phyloP scores from a whole-genome alignment of 2,888 invertebrate genomes.

The Athalia circularis region DNA sequence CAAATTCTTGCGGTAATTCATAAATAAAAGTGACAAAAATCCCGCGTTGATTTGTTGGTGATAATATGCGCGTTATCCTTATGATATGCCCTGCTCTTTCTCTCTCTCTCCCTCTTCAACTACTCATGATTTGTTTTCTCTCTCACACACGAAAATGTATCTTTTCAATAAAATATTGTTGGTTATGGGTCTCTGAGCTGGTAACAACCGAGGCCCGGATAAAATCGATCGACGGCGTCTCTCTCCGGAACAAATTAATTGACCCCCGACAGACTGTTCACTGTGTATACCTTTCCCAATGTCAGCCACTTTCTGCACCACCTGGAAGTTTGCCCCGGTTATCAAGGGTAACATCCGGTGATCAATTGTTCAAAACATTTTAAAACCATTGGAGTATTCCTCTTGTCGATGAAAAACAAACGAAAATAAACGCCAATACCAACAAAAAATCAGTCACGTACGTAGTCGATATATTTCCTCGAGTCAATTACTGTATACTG shows the following conservation, averaged over 20 bases:
- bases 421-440: too few relatives aligned
- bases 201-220: constrained; percentile 33
- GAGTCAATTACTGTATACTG: too few relatives aligned
- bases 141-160: constrained; percentile 14
- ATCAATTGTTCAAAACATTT: constrained; percentile 3
- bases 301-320: constrained; percentile 14
- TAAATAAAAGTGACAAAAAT: too few relatives aligned
- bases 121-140: too few relatives aligned
- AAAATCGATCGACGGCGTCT: constrained; percentile 29
- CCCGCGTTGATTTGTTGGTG: too few relatives aligned
- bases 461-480: too few relatives aligned
- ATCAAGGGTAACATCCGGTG: background rate
- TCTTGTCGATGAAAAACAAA: too few relatives aligned
- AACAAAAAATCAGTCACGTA: too few relatives aligned
- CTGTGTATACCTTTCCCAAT: constrained; percentile 28
- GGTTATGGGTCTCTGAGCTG: constrained; percentile 19
- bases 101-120: too few relatives aligned
- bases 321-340: constrained; percentile 13
- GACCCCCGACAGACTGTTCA: constrained; percentile 58
- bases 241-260: constrained; percentile 59
- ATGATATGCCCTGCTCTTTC: too few relatives aligned
- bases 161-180: constrained; percentile 27
- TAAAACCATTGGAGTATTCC: background rate
- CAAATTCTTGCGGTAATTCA: too few relatives aligned
- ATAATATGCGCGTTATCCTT: too few relatives aligned